Evolutionary conservation across 2,888 invertebrate genomes (phyloP).

Genomic region (Anarsia innoxiella): DNA sequence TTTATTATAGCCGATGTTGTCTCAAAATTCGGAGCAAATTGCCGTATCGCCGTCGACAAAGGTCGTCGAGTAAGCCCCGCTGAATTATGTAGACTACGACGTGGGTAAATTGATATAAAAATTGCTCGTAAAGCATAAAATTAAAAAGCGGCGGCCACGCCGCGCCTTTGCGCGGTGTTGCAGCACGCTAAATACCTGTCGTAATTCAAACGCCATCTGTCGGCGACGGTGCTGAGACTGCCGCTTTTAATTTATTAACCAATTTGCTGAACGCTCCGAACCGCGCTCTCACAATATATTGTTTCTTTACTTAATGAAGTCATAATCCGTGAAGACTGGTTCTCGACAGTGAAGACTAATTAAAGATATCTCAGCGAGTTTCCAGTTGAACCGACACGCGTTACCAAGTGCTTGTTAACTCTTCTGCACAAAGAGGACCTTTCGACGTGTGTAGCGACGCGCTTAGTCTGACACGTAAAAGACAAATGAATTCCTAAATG

Average conservation of each 20-base stretch:
- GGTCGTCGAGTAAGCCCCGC: neutral
- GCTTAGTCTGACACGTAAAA: too few species aligned
- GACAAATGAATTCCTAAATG: too few species aligned
- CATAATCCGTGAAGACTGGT: conserved; percentile 57
- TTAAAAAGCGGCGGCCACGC: conserved; percentile 63
- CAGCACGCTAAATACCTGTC: conserved; percentile 74
- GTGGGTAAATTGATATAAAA: conserved; percentile 67
- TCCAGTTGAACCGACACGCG: too few species aligned
- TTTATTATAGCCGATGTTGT: conserved; percentile 18
- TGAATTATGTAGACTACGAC: conserved; percentile 34
- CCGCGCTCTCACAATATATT: conserved; percentile 54
- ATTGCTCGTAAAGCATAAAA: conserved; percentile 72
- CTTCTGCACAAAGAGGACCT: too few species aligned
- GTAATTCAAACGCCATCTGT: conserved; percentile 72
- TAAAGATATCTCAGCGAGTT: too few species aligned
- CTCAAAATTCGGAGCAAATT: conserved; percentile 41
- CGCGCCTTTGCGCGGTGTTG: conserved; percentile 68
- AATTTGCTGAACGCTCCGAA: conserved; percentile 66
- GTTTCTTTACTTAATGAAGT: conserved; percentile 67
- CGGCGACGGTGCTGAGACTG: conserved; percentile 68
- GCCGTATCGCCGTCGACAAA: conserved; percentile 38
- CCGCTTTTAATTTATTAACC: conserved; percentile 73
- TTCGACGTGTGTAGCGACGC: too few species aligned
- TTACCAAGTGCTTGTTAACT: too few species aligned
- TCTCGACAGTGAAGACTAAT: conserved; percentile 27